Evolutionary conservation across 2,888 invertebrate genomes (phyloP).

Genomic region (Thera britannica): DNA sequence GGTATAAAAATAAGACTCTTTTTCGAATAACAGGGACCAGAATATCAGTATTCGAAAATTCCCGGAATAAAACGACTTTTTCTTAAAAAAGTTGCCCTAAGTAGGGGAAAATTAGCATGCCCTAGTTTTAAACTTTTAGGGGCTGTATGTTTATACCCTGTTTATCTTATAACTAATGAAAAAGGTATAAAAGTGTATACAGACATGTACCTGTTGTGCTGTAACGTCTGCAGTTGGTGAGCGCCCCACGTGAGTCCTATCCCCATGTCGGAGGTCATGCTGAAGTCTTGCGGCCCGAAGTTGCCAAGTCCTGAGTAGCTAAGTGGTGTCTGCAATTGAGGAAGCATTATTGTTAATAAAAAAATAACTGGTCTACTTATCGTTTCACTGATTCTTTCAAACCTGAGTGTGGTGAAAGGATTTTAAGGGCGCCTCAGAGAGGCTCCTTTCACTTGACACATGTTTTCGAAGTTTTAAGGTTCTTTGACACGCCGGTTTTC

Average conservation of each 20-base stretch:
- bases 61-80: not conserved
- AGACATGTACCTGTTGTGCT: slow-evolving; percentile 89
- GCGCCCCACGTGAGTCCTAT: slow-evolving; percentile 88
- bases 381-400: no score
- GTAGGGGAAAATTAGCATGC: no score
- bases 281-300: slow-evolving; percentile 91
- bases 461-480: no score
- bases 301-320: slow-evolving; percentile 87
- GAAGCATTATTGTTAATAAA: not conserved
- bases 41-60: no score
- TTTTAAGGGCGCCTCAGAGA: no score
- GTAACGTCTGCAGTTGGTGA: slow-evolving; percentile 88
- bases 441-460: no score
- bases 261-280: slow-evolving; percentile 90
- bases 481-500: no score
- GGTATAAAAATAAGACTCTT: no score
- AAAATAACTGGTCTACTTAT: no score
- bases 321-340: slow-evolving; percentile 75
- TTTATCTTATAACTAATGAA: slow-evolving; percentile 2
- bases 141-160: not conserved
- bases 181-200: slow-evolving; percentile 67
- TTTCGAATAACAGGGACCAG: no score
- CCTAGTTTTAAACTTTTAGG: not conserved
- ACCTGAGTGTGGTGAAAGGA: no score
- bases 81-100: not conserved